These are phyloP conservation scores for Nomada hirtipes DNA, from an alignment of 2,888 invertebrate genomes.

Conservation along the genomic window DNA sequence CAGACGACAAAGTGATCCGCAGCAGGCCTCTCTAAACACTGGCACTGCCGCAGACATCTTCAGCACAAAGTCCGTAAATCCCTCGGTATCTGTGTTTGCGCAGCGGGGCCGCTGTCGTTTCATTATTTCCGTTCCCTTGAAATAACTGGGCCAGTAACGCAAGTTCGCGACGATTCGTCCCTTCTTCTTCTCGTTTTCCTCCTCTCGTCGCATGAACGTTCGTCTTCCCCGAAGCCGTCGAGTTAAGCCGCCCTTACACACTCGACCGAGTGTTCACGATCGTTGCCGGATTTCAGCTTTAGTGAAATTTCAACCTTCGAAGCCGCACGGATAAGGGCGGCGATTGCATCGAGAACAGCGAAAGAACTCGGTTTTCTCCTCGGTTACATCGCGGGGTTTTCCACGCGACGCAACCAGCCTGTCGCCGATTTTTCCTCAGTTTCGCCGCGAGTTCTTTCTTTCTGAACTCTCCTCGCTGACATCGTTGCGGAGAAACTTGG, in stretches of 20 bases:
- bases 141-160: constrained; percentile 28
- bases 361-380: not conserved
- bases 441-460: not conserved
- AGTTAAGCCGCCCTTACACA: constrained; percentile 56
- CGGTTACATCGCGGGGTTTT: not conserved
- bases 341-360: constrained; percentile 38
- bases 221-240: constrained; percentile 36
- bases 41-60: not conserved
- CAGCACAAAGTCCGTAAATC: constrained; percentile 15
- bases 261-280: constrained; percentile 37
- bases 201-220: not conserved
- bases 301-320: constrained; percentile 57
- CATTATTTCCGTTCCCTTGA: constrained; percentile 31
- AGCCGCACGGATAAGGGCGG: constrained; percentile 40
- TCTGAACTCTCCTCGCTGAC: not conserved
- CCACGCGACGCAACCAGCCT: not conserved
- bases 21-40: constrained; percentile 14
- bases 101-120: constrained; percentile 19
- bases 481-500: not conserved
- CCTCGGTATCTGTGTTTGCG: constrained; percentile 29
- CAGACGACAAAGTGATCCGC: constrained; percentile 13
- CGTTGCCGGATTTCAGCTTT: constrained; percentile 60
- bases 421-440: not conserved
- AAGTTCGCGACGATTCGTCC: not conserved
- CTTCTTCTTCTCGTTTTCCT: not conserved